A percentile compares a stretch with the other conserved stretches of the same genome.
These are phyloP conservation scores for Ommatoiulus sabulosus DNA, from an alignment of 2,888 invertebrate genomes.

Conservation along the genomic window DNA sequence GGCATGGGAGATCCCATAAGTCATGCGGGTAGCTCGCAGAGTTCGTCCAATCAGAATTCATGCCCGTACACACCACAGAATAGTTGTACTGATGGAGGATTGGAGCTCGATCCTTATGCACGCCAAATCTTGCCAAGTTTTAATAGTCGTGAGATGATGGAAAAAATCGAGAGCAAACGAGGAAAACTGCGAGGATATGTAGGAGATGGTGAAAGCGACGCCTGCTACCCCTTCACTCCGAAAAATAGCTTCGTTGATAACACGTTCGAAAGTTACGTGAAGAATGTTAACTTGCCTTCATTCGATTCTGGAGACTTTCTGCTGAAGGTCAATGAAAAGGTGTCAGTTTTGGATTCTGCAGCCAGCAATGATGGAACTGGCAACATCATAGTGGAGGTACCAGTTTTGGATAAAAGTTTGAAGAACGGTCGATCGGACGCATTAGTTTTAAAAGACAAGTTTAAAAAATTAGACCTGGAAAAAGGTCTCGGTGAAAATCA, in stretches of 20 bases:
- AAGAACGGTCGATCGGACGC: neutral
- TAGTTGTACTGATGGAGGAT: constrained; percentile 65
- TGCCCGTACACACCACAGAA: constrained; percentile 67
- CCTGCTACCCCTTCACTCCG: constrained; percentile 66
- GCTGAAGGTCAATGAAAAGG: constrained; percentile 60
- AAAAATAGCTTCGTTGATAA: constrained; percentile 67
- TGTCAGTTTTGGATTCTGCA: constrained; percentile 42
- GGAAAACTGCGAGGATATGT: constrained; percentile 65
- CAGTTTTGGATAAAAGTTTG: constrained; percentile 21
- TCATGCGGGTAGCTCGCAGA: constrained; percentile 64
- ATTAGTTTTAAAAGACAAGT: constrained; percentile 36
- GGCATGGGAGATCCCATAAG: constrained; percentile 59
- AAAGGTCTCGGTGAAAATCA: constrained; percentile 7
- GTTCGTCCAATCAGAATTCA: constrained; percentile 64
- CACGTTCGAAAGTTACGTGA: constrained; percentile 62
- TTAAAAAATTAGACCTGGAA: constrained; percentile 14
- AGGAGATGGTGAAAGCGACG: constrained; percentile 61
- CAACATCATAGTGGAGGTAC: constrained; percentile 38
- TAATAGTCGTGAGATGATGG: constrained; percentile 69
- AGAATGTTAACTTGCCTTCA: constrained; percentile 58
- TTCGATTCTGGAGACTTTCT: constrained; percentile 61
- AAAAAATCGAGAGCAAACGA: constrained; percentile 68
- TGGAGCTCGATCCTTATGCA: constrained; percentile 59
- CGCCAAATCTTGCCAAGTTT: constrained; percentile 67
- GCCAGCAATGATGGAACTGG: neutral